Evolutionary conservation across 1,140 invertebrate species (phyloP), one percentile per base, ranked within the genome.

Genomic region (Pantala flavescens): DNA sequence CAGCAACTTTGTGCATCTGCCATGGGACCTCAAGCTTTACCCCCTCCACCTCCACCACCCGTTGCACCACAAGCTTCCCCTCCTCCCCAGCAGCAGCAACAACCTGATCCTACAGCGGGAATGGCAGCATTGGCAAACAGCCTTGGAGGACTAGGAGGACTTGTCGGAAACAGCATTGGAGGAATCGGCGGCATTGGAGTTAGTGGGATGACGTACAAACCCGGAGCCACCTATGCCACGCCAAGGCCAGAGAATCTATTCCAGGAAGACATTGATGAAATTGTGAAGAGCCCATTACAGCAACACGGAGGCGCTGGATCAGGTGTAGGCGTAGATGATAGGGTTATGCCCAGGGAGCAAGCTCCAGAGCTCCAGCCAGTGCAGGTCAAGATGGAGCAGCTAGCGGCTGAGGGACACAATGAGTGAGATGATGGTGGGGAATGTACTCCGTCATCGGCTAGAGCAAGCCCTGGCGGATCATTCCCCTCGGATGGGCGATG

Each of bases 141-240:
- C 12, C 71, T 72, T 28, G 71, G 24, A 72, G 28, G 71, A 11
- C 24, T 72, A 0, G 71, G 71, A 7, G 24, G 24, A 19, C 49
- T 63, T 63, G 49, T 63, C 12, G 49, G 49, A 63, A 63, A 63
- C n/a, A 63, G 49, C 49, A 63, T 63, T 63, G 49, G 19, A 63
- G 49, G 49, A 5, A 63, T 63, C 12, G 49, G 49, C 3, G 86
- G 87, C 10, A 85, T 89, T 63, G 86, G 87, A 28, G 85, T 87
- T 71, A 87, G 86, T 75, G 87, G 87, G n/a, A 88, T 90, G 86
- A 84, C 87, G 70, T 90, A 89, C 80, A 90, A 90, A 78, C 85
- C 87, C 0, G 81, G 85, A 7, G 83, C 84, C 75, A 84, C 83
- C 76, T 84, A 83, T 75, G 82, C 86, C 55, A 88, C 88, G 74